Evolutionary conservation across 2,113 vertebrate genomes (phyloP).

Genomic region (Phycodurus eques): DNA sequence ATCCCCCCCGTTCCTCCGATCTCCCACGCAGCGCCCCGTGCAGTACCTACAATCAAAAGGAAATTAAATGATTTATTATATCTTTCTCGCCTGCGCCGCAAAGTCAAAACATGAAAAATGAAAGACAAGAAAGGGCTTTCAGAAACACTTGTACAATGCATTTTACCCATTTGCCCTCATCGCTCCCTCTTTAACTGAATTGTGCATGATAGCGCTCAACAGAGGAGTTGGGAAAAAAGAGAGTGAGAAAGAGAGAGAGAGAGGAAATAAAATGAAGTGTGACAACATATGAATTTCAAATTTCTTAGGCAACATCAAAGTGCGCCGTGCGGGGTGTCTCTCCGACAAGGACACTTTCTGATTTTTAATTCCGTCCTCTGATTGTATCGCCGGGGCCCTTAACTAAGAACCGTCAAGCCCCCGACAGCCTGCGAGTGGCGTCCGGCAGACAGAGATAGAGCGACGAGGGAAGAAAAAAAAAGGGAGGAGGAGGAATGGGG

Average conservation of each 20-base stretch:
- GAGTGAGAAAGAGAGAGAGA: conserved; percentile 20
- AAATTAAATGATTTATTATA: conserved; percentile 76
- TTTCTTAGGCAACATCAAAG: conserved; percentile 80
- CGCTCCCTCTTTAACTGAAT: conserved; percentile 62
- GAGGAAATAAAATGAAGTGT: conserved; percentile 76
- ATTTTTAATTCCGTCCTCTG: conserved; percentile 80
- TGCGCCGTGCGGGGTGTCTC: conserved; percentile 71
- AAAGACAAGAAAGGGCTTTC: conserved; percentile 64
- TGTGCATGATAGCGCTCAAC: conserved; percentile 71
- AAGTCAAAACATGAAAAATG: conserved; percentile 72
- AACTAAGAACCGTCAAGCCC: conserved; percentile 69
- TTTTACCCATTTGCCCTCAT: conserved; percentile 45
- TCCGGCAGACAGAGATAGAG: conserved; percentile 67
- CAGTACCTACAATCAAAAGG: conserved; percentile 68
- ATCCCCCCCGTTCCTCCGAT: conserved; percentile 52
- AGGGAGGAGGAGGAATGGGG: conserved; percentile 11
- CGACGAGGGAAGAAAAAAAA: conserved; percentile 34
- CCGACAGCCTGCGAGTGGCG: conserved; percentile 54
- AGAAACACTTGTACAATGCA: conserved; percentile 63
- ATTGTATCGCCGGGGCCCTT: conserved; percentile 75
- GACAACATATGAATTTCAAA: conserved; percentile 85
- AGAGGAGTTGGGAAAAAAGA: conserved; percentile 31
- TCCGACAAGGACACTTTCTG: conserved; percentile 77
- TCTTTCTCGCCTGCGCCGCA: conserved; percentile 54
- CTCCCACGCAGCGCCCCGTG: conserved; percentile 43